Evolutionary conservation across 2,888 invertebrate genomes (phyloP), one percentile per base, ranked within the genome.

Genomic region (Agriopis leucophaearia): DNA sequence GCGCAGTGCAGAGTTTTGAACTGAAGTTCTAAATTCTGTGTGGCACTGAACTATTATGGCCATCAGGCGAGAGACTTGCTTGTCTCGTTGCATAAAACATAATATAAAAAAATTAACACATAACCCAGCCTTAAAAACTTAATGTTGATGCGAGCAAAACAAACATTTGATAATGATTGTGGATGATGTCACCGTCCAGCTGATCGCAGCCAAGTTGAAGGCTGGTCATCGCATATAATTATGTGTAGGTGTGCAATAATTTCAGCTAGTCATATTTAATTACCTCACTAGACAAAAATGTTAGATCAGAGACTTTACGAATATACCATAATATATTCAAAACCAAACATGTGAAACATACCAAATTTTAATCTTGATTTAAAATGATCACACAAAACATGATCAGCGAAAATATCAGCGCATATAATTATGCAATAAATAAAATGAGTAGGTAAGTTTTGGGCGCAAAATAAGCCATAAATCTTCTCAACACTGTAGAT

Each of bases 201-300:
- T 92, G 92, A 88, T 89, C 82, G 76, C 66, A 67, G 67, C 64
- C 54, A 66, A 78, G 90, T 91, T 92, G 91, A 92, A 92, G 92
- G 92, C 85, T 90, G 89, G 89, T 89, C 90, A 87, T 81, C 79
- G 76, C 66, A 78, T 76, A 78, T 74, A 76, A n/a, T 78, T 71
- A 75, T 78, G 74, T 79, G 82, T 87, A 87, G 85, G 85, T 86
- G 84, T 81, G 74, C 76, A 76, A 77, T 74, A 79, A 76, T 65
- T 71, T 75, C 62, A 68, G 51, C 57, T 58, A 61, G 66, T 66
- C 71, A 69, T 64, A 65, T 81, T 78, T 75, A 78, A 77, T 78
- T 84, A 84, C 85, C 86, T 77, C 84, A 82, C 74, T 70, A 69
- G 63, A 67, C 71, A 70, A 74, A 67, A 71, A 70, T 69, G 64